Base-by-base conservation (phyloP, 2,888 invertebrate species). In the Rhagonycha fulva region DNA sequence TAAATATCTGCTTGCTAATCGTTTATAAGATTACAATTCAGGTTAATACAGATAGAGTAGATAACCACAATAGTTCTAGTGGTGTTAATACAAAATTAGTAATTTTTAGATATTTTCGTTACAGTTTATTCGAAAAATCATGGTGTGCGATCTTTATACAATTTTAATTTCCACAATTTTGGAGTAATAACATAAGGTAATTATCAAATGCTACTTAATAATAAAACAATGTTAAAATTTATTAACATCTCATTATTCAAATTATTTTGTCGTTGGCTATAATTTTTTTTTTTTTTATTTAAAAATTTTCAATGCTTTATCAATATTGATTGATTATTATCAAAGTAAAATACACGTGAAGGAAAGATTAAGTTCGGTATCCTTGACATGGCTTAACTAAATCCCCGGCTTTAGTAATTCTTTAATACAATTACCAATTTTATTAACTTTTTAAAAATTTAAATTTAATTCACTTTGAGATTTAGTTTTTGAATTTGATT, bases 1-100 rank as follows among this genome's bases (percentile, higher is more conserved):
- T 66, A 66, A 66, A 24, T 66, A 66, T 66, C 63, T 66, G 12
- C n/a, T 66, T 66, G 19, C 63, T 66, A 66, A 66, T 66, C 63
- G 26, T 66, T 66, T n/a, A 26, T 24, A 26, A 66, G 63, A 66
- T 66, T 66, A 66, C 12, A 66, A 24, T 66, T n/a, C 63, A 66
- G 63, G n/a, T n/a, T 66, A 24, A 66, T 24, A 66, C 26, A 66
- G 26, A 66, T 66, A 66, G 47, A 47, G 63, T 66, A 26, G 63
- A 66, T 66, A 66, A 47, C 47, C 47, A 47, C n/a, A 47, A 47
- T 32, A 32, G 32, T 32, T 32, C 5, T 32, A 32, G 32, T 32
- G 32, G 12, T 32, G 32, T 32, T 32, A 47, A n/a, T 47, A n/a
- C 47, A n/a, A 47, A 47, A n/a, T 47, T 47, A 47, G n/a, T 47